These are phyloP conservation scores for Panopea generosa DNA, from an alignment of 2,888 invertebrate genomes.

Conservation along the genomic window DNA sequence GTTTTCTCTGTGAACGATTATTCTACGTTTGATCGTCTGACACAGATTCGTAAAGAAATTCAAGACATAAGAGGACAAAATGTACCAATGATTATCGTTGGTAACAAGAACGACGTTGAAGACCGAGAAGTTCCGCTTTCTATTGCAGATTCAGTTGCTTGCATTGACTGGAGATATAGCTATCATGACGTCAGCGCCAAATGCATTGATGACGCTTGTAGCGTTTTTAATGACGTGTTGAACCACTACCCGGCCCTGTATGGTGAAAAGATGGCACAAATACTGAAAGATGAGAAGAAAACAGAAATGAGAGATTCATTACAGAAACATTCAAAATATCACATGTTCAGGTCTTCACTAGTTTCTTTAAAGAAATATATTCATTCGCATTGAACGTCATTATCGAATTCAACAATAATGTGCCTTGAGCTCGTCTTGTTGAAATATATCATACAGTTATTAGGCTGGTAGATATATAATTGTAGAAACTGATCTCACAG, in stretches of 20 bases:
- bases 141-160: slow-evolving; percentile 89
- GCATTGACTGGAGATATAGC: slow-evolving; percentile 83
- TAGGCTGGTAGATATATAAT: too few relatives aligned
- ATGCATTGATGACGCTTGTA: slow-evolving; percentile 15
- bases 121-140: slow-evolving; percentile 87
- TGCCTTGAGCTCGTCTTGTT: too few relatives aligned
- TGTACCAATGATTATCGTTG: slow-evolving; percentile 77
- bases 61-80: slow-evolving; percentile 65
- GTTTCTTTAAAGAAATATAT: too few relatives aligned
- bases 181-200: slow-evolving; percentile 48
- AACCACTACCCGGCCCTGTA: slow-evolving; percentile 33
- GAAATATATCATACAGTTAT: too few relatives aligned
- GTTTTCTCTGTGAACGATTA: slow-evolving; percentile 84
- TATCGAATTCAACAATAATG: too few relatives aligned
- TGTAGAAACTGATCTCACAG: too few relatives aligned
- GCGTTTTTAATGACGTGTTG: slow-evolving; percentile 41
- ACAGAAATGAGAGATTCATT: too few relatives aligned
- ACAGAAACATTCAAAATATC: too few relatives aligned
- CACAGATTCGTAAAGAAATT: slow-evolving; percentile 74
- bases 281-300: slow-evolving; percentile 1
- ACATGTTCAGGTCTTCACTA: too few relatives aligned
- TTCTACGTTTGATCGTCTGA: slow-evolving; percentile 81
- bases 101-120: slow-evolving; percentile 78
- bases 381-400: too few relatives aligned
- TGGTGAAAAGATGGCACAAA: slow-evolving; percentile 30